A percentile compares a stretch with the other conserved stretches of the same genome.
Conservation (phyloP, 2,888 invertebrate species). For the Shargacucullia verbasci region DNA sequence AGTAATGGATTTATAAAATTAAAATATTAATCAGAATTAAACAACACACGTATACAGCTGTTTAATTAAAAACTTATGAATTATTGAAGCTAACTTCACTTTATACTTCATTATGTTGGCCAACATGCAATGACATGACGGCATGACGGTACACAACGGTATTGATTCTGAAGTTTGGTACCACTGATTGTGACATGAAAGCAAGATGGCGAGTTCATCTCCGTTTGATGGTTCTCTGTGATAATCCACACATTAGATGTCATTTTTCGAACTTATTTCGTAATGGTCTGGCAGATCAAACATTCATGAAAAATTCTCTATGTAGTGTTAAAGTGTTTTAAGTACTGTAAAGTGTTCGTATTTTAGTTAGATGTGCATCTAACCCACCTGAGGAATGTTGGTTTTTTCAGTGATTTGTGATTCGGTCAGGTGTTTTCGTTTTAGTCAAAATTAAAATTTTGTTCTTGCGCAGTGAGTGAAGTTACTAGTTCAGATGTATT, state of each 20-base stretch:
- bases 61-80: background rate
- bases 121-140: conserved; percentile 60
- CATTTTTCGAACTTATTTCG: conserved; percentile 80
- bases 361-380: conserved; percentile 77
- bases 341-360: conserved; percentile 66
- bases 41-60: too few species aligned
- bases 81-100: conserved; percentile 58
- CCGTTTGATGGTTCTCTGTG: conserved; percentile 85
- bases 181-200: conserved; percentile 82
- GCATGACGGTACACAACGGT: conserved; percentile 63
- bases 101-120: conserved; percentile 66
- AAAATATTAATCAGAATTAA: too few species aligned
- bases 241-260: conserved; percentile 80
- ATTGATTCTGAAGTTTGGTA: conserved; percentile 73
- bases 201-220: conserved; percentile 89
- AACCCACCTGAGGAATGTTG: conserved; percentile 91
- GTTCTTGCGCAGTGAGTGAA: conserved; percentile 89
- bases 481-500: conserved; percentile 87
- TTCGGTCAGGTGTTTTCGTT: conserved; percentile 90
- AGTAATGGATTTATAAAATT: too few species aligned
- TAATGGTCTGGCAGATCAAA: conserved; percentile 71
- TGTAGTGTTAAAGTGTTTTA: conserved; percentile 72
- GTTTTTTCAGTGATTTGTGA: conserved; percentile 90
- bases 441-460: conserved; percentile 86
- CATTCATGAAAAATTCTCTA: conserved; percentile 66